phyloP scores from a whole-genome alignment of 1,140 invertebrate genomes.

The Nephila pilipes region DNA sequence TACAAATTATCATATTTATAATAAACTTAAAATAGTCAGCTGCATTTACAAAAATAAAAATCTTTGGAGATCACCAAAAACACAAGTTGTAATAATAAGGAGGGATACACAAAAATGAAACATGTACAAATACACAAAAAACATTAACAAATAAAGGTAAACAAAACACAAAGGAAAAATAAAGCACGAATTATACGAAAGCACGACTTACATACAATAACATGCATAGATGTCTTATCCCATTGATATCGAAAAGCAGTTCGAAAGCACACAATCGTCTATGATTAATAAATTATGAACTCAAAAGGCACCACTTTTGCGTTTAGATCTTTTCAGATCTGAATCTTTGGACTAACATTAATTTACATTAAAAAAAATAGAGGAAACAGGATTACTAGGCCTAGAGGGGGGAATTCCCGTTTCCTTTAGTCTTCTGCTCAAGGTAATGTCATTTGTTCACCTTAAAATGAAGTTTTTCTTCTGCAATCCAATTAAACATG shows the following conservation, averaged over 20 bases:
- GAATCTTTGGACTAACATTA: not conserved
- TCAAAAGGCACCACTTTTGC: not conserved
- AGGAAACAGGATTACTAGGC: no score
- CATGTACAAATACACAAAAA: conserved; percentile 36
- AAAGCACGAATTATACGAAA: not conserved
- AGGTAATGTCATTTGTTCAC: conserved; percentile 3
- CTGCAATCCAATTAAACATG: not conserved
- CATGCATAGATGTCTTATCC: not conserved
- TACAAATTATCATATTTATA: not conserved
- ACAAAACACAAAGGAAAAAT: not conserved
- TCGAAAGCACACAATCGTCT: not conserved
- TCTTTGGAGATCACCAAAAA: conserved; percentile 30
- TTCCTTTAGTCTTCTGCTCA: no score
- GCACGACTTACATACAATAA: not conserved
- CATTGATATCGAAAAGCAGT: not conserved
- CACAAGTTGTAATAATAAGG: not conserved
- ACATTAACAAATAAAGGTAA: conserved; percentile 32
- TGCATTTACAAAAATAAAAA: not conserved
- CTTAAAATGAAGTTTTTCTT: not conserved
- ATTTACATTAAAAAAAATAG: not conserved
- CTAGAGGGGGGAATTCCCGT: no score
- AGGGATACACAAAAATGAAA: not conserved
- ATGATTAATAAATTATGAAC: conserved; percentile 1
- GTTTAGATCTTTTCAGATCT: not conserved
- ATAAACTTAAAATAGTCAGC: not conserved